These are phyloP conservation scores for Gallinago solitaria DNA, from an alignment of 2,797 vertebrate genomes.

Conservation along the genomic window DNA sequence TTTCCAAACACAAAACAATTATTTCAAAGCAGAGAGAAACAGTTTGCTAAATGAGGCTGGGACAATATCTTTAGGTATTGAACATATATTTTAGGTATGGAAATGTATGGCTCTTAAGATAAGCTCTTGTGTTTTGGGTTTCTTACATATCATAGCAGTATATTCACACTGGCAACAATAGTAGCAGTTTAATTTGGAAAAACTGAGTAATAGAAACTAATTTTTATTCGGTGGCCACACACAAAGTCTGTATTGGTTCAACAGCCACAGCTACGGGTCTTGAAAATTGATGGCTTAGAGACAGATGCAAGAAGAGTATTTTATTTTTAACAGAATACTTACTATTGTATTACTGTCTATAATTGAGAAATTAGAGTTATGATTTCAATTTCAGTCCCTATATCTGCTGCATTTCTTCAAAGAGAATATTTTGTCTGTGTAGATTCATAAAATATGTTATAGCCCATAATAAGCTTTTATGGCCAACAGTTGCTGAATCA, in stretches of 20 bases:
- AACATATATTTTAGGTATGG: fast-evolving
- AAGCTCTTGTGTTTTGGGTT: fast-evolving
- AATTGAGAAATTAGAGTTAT: background rate
- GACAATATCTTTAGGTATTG: background rate
- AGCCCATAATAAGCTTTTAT: background rate
- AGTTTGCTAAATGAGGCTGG: background rate
- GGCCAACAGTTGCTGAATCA: background rate
- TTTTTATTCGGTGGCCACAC: background rate
- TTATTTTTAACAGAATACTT: background rate
- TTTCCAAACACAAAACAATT: background rate
- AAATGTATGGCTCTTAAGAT: background rate
- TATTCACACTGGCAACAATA: background rate
- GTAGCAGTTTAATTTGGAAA: background rate
- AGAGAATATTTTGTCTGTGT: background rate
- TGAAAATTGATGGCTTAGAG: background rate
- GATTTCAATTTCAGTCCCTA: background rate
- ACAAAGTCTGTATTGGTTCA: background rate
- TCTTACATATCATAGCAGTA: background rate
- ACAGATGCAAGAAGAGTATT: background rate
- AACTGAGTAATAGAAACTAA: background rate
- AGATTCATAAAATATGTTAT: background rate
- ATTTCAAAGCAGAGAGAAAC: background rate
- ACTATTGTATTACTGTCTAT: background rate
- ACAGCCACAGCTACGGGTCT: background rate
- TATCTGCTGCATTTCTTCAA: background rate